Evolutionary conservation across 2,113 vertebrate genomes (phyloP), one percentile per base, ranked within the genome.

Genomic region (Jaculus jaculus): DNA sequence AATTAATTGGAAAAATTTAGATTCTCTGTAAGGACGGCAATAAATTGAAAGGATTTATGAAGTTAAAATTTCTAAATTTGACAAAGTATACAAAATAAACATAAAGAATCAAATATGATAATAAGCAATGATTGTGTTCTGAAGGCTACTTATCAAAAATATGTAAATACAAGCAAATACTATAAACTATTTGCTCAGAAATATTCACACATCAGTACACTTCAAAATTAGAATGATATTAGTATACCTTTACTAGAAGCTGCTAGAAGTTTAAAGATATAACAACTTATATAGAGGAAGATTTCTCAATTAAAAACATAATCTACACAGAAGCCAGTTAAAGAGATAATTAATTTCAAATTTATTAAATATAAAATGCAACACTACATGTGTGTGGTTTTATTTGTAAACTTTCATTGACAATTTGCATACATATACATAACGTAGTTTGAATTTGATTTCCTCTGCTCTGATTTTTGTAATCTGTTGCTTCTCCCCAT

Each of bases 11-110:
- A 39, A 66, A 95, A 72, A 81, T 61, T 23, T 82, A n/a, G 73
- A n/a, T 95, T 78, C 37, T 89, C 42, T 69, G 17, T 69, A 37
- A 80, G 8, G 16, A 51, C 58, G 65, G 73, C 26, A 92, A 58
- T 18, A 94, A 87, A 86, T 71, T 95, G 73, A 85, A 94, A 81
- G 87, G n/a, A 26, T 11, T 23, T 88, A 12, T 39, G 28, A 93
- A 81, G 17, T 61, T 84, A 24, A 2, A 85, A 37, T 30, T 58
- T 72, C 61, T 94, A 82, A 88, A 86, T 78, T 42, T 89, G 71
- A 37, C 58, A 89, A 78, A 91, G 28, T 74, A 30, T 80, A 79
- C 13, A 69, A 73, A 78, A 80, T 89, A 89, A 71, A 63, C 12
- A 81, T 63, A 84, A 69, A 93, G 34, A 61, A 71, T 51, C 78